Evolutionary conservation across 2,797 vertebrate species (phyloP).

Genomic region (Eulemur coronatus): DNA sequence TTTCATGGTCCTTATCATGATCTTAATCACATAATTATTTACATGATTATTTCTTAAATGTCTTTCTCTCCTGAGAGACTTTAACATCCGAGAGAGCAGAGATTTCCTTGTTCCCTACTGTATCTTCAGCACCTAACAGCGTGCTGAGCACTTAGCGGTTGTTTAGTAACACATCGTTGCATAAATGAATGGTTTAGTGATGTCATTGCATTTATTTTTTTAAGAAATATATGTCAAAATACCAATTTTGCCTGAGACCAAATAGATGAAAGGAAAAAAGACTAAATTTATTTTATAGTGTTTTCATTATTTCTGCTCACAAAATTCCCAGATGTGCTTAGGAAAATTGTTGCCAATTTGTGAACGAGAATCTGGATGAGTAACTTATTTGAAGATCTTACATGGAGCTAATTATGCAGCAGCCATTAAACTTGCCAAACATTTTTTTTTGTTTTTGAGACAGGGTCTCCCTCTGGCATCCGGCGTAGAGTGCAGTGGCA

Average conservation of each 20-base stretch:
- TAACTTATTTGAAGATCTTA: neutral
- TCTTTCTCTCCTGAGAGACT: neutral
- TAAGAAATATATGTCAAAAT: neutral
- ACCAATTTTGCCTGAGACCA: neutral
- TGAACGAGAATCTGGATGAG: neutral
- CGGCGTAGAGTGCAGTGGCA: neutral
- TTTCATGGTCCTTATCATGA: neutral
- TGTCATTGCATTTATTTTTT: neutral
- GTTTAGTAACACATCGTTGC: neutral
- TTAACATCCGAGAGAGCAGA: neutral
- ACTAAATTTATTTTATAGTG: neutral
- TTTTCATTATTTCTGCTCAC: conserved; percentile 8
- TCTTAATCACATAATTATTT: neutral
- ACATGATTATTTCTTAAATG: neutral
- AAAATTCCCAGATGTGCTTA: conserved; percentile 45
- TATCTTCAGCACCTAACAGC: neutral
- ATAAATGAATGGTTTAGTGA: neutral
- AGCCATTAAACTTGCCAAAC: neutral
- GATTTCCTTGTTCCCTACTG: neutral
- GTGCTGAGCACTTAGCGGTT: neutral
- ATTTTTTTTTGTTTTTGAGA: neutral
- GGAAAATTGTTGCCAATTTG: conserved; percentile 15
- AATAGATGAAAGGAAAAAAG: neutral
- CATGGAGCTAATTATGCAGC: conserved; percentile 6
- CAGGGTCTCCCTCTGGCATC: neutral